These are phyloP conservation scores for Vultur gryphus DNA, from an alignment of 2,797 vertebrate genomes.

Conservation along the genomic window DNA sequence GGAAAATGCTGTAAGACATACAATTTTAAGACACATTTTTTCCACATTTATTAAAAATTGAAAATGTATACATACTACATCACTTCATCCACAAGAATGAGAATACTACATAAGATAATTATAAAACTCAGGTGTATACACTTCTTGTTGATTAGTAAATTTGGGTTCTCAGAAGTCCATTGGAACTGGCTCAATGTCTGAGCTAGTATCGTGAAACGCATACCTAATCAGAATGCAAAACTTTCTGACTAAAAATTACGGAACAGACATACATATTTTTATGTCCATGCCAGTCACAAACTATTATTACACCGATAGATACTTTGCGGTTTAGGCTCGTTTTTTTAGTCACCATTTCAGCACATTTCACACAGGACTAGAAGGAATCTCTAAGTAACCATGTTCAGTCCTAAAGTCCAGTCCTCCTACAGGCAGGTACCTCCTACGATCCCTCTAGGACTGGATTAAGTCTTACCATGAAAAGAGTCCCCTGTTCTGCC, in stretches of 20 bases:
- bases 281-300: neutral
- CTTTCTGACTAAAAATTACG: neutral
- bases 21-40: neutral
- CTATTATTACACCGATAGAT: neutral
- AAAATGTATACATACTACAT: neutral
- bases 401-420: neutral
- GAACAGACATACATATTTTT: neutral
- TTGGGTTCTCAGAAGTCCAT: neutral
- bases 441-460: neutral
- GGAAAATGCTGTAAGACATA: neutral
- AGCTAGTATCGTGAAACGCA: neutral
- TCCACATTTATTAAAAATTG: neutral
- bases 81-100: neutral
- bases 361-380: neutral
- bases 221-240: neutral
- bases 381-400: neutral
- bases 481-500: neutral
- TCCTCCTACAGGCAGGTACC: neutral
- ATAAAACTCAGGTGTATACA: neutral
- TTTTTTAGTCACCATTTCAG: neutral
- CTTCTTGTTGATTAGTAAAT: neutral
- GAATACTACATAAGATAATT: neutral
- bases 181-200: neutral
- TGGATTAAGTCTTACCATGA: neutral
- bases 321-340: fast-evolving